Evolutionary conservation across 1,140 invertebrate genomes (phyloP), one percentile per base, ranked within the genome.

Genomic region (Pseudomyrmex dendroicus): DNA sequence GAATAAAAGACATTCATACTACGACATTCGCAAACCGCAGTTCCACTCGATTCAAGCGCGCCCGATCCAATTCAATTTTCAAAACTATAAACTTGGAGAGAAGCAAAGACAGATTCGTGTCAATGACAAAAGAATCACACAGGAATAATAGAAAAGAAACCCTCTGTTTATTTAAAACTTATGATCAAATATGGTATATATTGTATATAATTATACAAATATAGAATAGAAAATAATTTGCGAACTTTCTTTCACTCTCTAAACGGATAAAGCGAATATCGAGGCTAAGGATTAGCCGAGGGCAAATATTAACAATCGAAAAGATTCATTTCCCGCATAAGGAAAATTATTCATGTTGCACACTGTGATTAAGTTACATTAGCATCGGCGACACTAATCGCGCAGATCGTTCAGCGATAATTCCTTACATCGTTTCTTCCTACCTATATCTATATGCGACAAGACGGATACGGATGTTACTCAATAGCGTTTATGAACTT

Each of bases 401-500:
- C 25, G 25, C 50, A 54, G 63, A 78, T 78, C 50, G 63, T 13
- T 22, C 12, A 35, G 54, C 44, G 66, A 80, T 80, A 80, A 72
- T 72, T 35, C n/a, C 44, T 57, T 46, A 25, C 63, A 13, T 68
- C 15, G 63, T 4, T 20, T 50, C 54, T 59, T 70, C 76, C 76
- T 80, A 80, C 66, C 44, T 7, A 35, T 35, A 35, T 0, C 3
- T 35, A 35, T 35, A 35, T 35, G 35, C 35, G 54, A 48, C 44
- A 20, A 48, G 52, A 56, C 64, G 76, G 76, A 72, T 59, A 20
- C 76, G 76, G 76, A 78, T 70, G 76, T 80, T 80, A 59, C 66
- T 48, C 76, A 80, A 80, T 48, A 50, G n/a, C 64, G 66, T 61
- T 72, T 80, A 72, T 80, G 64, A 80, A 80, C 76, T 80, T 80